phyloP scores from a whole-genome alignment of 2,888 invertebrate genomes.

The Cactoblastis cactorum region DNA sequence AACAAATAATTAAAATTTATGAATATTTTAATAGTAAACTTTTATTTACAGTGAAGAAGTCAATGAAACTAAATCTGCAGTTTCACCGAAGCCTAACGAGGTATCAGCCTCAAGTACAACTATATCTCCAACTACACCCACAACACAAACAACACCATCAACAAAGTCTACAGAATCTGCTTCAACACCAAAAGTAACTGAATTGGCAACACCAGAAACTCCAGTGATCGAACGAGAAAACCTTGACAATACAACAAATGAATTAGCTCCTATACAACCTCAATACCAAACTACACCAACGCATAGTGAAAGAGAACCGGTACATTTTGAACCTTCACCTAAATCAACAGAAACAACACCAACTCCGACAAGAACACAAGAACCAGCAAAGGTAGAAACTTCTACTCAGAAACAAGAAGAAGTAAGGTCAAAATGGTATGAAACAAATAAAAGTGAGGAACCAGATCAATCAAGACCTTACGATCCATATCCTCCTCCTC shows the following conservation, averaged over 20 bases:
- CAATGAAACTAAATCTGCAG: conserved; percentile 21
- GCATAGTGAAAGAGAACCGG: background rate
- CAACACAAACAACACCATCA: background rate
- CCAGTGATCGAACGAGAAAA: background rate
- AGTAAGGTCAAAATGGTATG: background rate
- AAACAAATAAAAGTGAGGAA: background rate
- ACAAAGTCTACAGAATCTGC: conserved; percentile 7
- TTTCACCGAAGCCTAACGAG: background rate
- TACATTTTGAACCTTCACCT: background rate
- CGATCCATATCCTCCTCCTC: conserved; percentile 3
- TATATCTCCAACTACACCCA: background rate
- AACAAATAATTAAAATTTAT: too few species aligned
- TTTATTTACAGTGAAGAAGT: conserved; percentile 46
- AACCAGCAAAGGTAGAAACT: background rate
- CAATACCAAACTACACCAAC: conserved; percentile 13
- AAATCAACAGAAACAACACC: background rate
- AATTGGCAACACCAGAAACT: background rate
- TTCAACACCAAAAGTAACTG: background rate
- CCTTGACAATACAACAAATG: conserved; percentile 9
- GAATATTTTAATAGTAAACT: too few species aligned
- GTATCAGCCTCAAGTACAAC: background rate
- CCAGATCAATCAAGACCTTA: conserved; percentile 3
- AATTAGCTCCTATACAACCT: conserved; percentile 10
- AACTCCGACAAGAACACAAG: background rate
- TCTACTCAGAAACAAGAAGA: background rate